Percentiles rank a stretch among this genome's conserved stretches.
These are phyloP conservation scores for Campopleginae sp. DNA, from an alignment of 2,888 invertebrate species.

Conservation along the genomic window DNA sequence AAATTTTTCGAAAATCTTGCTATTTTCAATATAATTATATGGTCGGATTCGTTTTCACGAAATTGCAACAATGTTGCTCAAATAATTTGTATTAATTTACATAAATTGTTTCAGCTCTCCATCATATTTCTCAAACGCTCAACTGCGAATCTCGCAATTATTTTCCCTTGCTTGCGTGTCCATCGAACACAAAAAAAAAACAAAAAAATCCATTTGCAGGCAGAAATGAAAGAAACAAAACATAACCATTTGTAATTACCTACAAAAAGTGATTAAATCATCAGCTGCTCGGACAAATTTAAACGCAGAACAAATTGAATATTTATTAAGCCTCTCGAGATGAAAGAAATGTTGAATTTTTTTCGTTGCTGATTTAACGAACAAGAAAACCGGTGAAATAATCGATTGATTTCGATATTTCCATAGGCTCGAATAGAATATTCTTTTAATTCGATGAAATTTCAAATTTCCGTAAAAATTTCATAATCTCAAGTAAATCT, in stretches of 20 bases:
- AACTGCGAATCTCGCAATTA: background rate
- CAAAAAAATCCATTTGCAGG: background rate
- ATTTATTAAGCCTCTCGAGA: background rate
- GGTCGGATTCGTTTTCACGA: background rate
- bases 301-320: background rate
- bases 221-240: background rate
- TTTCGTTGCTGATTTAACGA: background rate
- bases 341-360: background rate
- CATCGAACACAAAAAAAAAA: background rate
- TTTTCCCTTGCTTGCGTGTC: background rate
- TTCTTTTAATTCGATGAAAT: background rate
- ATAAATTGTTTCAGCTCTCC: background rate
- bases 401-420: background rate
- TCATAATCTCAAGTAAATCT: background rate
- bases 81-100: background rate
- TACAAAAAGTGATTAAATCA: background rate
- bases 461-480: background rate
- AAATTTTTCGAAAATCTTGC: background rate
- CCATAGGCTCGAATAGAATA: background rate
- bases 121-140: background rate
- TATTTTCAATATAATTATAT: slow-evolving; percentile 1
- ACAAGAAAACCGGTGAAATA: background rate
- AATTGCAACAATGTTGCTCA: slow-evolving; percentile 4
- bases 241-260: background rate
- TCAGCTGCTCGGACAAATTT: background rate